Conservation (phyloP, 2,888 invertebrate species). For the Coremacera marginata region DNA sequence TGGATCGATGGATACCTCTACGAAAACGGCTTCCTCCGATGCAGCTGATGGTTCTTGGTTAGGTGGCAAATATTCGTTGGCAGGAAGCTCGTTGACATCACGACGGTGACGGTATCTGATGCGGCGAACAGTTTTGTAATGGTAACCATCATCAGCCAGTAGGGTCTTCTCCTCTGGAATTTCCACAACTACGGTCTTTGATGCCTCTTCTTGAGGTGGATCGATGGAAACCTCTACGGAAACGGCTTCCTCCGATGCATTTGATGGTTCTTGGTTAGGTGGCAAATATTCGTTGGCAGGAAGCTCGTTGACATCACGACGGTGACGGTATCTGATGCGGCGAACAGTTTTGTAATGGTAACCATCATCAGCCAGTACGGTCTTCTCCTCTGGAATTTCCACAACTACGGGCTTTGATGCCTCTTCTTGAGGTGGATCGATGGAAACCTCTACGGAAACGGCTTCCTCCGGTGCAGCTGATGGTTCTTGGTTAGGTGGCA, state of each 20-base stretch:
- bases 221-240: constrained; percentile 39
- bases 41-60: constrained; percentile 24
- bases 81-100: constrained; percentile 51
- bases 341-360: constrained; percentile 52
- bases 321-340: constrained; percentile 43
- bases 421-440: not conserved
- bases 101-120: constrained; percentile 46
- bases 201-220: not conserved
- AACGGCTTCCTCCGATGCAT: constrained; percentile 53
- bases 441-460: constrained; percentile 27
- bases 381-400: constrained; percentile 30
- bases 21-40: constrained; percentile 55
- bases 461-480: constrained; percentile 10
- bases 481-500: constrained; percentile 50
- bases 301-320: constrained; percentile 53
- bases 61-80: constrained; percentile 54
- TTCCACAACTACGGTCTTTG: not conserved
- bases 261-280: constrained; percentile 18
- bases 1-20: constrained; percentile 36
- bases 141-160: constrained; percentile 46
- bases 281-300: constrained; percentile 54
- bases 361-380: constrained; percentile 44
- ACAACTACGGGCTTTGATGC: not conserved
- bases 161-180: constrained; percentile 35
- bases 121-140: constrained; percentile 51